These are phyloP conservation scores for Andrena dorsata DNA, from an alignment of 2,888 invertebrate genomes.

Conservation along the genomic window DNA sequence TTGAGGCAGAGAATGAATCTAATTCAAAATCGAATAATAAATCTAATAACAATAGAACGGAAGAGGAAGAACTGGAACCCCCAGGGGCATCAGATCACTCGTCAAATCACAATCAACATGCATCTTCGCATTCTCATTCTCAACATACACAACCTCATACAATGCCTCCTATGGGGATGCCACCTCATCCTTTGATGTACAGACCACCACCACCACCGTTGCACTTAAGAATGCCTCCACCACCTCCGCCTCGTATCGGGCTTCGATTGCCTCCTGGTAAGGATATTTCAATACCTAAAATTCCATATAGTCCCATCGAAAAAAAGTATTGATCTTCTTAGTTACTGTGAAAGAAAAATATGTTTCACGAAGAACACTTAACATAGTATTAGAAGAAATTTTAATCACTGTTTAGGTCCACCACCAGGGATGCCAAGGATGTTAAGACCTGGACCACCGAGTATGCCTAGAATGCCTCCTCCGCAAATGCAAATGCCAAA, in stretches of 20 bases:
- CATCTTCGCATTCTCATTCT: slow-evolving; percentile 70
- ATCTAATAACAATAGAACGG: slow-evolving; percentile 68
- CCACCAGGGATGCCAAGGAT: slow-evolving; percentile 88
- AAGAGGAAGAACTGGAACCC: slow-evolving; percentile 76
- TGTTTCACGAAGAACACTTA: too few species aligned
- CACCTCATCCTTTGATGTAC: slow-evolving; percentile 87
- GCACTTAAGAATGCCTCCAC: slow-evolving; percentile 86
- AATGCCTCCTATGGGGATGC: slow-evolving; percentile 85
- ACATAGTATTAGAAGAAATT: slow-evolving; percentile 5
- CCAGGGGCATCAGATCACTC: slow-evolving; percentile 74
- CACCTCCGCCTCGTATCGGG: slow-evolving; percentile 85
- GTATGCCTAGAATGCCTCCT: slow-evolving; percentile 87
- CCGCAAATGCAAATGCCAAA: slow-evolving; percentile 85
- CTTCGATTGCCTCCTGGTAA: slow-evolving; percentile 86
- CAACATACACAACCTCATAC: slow-evolving; percentile 75
- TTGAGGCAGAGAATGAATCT: slow-evolving; percentile 78
- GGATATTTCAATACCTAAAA: slow-evolving; percentile 6
- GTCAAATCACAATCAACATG: slow-evolving; percentile 69
- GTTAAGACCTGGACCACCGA: slow-evolving; percentile 88
- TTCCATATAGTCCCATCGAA: not conserved
- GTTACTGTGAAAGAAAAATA: not conserved
- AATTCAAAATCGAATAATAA: slow-evolving; percentile 72
- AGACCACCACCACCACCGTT: slow-evolving; percentile 86
- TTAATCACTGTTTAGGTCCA: slow-evolving; percentile 85
- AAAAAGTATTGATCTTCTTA: too few species aligned